Evolutionary conservation across 2,888 invertebrate species (phyloP), one percentile per base, ranked within the genome.

Genomic region (Cordilura impudica): DNA sequence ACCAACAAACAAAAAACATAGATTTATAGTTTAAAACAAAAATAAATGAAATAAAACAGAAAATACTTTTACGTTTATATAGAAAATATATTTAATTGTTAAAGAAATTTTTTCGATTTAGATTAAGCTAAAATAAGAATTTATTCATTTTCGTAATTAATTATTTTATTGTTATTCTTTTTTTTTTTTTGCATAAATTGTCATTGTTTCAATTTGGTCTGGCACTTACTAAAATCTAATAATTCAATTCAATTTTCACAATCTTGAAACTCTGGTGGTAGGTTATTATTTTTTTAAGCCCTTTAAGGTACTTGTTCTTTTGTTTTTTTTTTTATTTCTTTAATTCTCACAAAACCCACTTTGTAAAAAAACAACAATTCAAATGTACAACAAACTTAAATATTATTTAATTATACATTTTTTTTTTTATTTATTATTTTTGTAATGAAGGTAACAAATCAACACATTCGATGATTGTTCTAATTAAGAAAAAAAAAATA

Each of bases 51-150:
- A 14, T 73, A 39, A n/a, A 56, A 61, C 14, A 21, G 58, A 18
- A 21, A 69, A 70, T 60, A 79, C 26, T 54, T 65, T 75, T 71
- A 75, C 56, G 71, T 72, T 75, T 61, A 79, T 61, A 56, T 75
- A 79, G 71, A 63, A 70, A 74, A 73, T 75, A 75, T 79, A 72
- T 75, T 79, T 79, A 63, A 79, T 67, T 79, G 79, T 79, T 79
- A 79, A 79, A 58, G 47, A 19, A 26, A 63, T 63, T 56, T 39
- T 75, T 75, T 75, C 54, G 53, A 69, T 49, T n/a, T 75, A 75
- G 75, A 63, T 43, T 67, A 78, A 74, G 70, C 53, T 29, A 60
- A 61, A 56, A 61, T 54, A 43, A n/a, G n/a, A n/a, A 61, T 58
- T 51, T 29, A 39, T 45, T 45, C 2, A 58, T 69, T 72, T 78